Evolutionary conservation across 2,797 vertebrate genomes (phyloP).

Genomic region (Scarus forsteni): DNA sequence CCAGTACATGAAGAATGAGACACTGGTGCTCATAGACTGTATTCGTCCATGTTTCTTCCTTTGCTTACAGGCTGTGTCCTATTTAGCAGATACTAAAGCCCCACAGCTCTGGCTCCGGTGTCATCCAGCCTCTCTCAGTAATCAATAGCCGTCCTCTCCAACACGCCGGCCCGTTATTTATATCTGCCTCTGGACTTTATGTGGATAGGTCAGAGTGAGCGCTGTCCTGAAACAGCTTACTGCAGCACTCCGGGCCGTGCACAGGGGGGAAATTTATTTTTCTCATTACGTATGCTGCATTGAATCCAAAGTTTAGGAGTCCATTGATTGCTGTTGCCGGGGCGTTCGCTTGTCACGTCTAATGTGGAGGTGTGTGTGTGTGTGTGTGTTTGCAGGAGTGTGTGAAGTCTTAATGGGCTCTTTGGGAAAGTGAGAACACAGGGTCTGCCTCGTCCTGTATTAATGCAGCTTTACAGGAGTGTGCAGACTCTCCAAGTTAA

Average conservation of each 20-base stretch:
- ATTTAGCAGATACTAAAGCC: conserved; percentile 54
- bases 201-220: conserved; percentile 76
- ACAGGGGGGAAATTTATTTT: conserved; percentile 72
- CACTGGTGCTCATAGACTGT: no score
- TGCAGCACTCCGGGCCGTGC: conserved; percentile 68
- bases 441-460: conserved; percentile 16
- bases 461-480: conserved; percentile 28
- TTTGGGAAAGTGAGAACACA: conserved; percentile 34
- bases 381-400: conserved; percentile 34
- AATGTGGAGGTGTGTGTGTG: conserved; percentile 45
- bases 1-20: no score
- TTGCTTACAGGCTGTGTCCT: conserved; percentile 5
- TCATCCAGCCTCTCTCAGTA: conserved; percentile 60
- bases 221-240: conserved; percentile 80
- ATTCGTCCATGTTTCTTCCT: neutral
- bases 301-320: conserved; percentile 72
- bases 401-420: conserved; percentile 59
- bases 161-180: conserved; percentile 74
- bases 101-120: conserved; percentile 53
- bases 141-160: conserved; percentile 79
- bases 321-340: conserved; percentile 71
- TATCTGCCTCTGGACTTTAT: conserved; percentile 68
- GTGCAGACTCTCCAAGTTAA: conserved; percentile 29
- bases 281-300: conserved; percentile 78
- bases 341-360: conserved; percentile 51